Conservation (phyloP, 2,888 invertebrate species). For the Agrotis segetum region DNA sequence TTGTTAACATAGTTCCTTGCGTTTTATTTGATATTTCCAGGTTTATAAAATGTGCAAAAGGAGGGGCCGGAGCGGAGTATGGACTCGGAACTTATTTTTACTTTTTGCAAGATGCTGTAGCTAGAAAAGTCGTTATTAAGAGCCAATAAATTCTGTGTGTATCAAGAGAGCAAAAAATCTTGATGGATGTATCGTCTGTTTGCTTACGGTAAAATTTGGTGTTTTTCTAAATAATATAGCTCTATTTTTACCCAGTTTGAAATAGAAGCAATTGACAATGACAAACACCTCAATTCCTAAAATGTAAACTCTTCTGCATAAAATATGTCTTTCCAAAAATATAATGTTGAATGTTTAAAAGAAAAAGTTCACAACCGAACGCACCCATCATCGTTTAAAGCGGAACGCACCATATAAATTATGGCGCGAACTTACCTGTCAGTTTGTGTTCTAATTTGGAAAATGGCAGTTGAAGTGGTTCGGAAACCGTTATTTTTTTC, state of each 20-base stretch:
- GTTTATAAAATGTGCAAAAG: constrained; percentile 40
- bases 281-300: constrained; percentile 49
- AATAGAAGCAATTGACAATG: constrained; percentile 47
- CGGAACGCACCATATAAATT: constrained; percentile 68
- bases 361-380: constrained; percentile 52
- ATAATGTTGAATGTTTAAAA: constrained; percentile 51
- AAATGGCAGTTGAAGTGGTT: constrained; percentile 63
- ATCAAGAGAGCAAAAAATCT: constrained; percentile 11
- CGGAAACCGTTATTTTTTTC: constrained; percentile 48
- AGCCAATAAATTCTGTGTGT: constrained; percentile 6
- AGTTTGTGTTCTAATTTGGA: constrained; percentile 68
- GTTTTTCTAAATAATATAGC: constrained; percentile 26
- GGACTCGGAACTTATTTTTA: constrained; percentile 2
- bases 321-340: constrained; percentile 59
- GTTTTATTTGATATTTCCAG: constrained; percentile 44
- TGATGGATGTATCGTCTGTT: constrained; percentile 11
- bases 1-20: constrained; percentile 55
- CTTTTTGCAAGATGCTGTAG: neutral
- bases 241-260: constrained; percentile 12
- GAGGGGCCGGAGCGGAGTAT: neutral
- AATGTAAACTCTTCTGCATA: constrained; percentile 47
- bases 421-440: constrained; percentile 70
- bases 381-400: constrained; percentile 66
- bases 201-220: constrained; percentile 21
- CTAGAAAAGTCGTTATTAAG: neutral